A percentile compares a stretch with the other conserved stretches of the same genome.
Evolutionary conservation across 2,888 invertebrate species (phyloP).

Genomic region (Lasioglossum morio): DNA sequence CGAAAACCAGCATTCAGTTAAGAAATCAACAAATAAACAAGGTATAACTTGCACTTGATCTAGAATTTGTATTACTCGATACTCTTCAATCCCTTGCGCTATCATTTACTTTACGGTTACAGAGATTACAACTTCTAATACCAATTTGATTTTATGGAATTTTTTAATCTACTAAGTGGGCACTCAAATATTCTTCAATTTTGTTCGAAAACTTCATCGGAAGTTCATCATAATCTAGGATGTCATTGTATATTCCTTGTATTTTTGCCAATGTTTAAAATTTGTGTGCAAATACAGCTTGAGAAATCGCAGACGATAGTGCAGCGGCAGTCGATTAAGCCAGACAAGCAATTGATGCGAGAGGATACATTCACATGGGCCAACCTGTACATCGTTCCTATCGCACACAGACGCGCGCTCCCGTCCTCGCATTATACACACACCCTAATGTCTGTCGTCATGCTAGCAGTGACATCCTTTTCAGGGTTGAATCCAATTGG

Average conservation of each 20-base stretch:
- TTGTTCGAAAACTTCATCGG: background rate
- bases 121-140: too few species aligned
- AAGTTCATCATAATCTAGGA: too few species aligned
- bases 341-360: background rate
- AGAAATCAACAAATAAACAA: background rate
- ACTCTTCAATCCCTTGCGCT: background rate
- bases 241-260: background rate
- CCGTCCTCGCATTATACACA: constrained; percentile 10
- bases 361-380: background rate
- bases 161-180: background rate
- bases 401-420: background rate
- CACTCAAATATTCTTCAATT: background rate
- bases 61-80: background rate
- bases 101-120: too few species aligned
- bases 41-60: background rate
- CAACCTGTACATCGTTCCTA: background rate
- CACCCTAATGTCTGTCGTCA: constrained; percentile 68
- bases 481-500: constrained; percentile 74
- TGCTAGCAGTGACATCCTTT: constrained; percentile 66
- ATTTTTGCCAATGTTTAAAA: background rate
- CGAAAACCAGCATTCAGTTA: background rate
- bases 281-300: background rate
- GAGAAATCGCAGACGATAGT: background rate
- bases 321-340: background rate
- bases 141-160: background rate